These are phyloP conservation scores for Irena cyanogastra DNA, from an alignment of 2,113 vertebrate species.

Conservation along the genomic window DNA sequence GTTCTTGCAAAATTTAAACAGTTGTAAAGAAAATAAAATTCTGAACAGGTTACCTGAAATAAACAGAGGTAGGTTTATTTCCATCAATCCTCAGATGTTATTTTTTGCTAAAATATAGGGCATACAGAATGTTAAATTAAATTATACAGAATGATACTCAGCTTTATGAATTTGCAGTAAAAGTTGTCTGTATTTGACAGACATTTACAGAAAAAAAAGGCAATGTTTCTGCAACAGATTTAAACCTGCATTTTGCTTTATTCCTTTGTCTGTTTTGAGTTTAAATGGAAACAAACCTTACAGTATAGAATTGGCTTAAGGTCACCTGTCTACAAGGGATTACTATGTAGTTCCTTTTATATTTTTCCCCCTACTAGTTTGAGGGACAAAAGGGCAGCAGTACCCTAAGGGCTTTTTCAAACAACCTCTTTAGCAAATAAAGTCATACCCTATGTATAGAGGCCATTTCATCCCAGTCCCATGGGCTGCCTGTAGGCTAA, in stretches of 20 bases:
- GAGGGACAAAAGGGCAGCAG: conserved; percentile 44
- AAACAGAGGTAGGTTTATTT: background rate
- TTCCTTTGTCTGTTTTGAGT: conserved; percentile 40
- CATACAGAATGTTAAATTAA: background rate
- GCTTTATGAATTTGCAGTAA: background rate
- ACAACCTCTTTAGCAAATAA: conserved; percentile 66
- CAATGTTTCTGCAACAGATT: background rate
- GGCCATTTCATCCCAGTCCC: conserved; percentile 39
- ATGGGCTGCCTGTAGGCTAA: conserved; percentile 31
- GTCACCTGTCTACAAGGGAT: conserved; percentile 72
- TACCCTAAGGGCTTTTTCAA: conserved; percentile 42
- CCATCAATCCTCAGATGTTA: background rate
- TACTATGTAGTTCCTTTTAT: conserved; percentile 46
- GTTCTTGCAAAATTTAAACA: background rate
- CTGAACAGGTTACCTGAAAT: background rate
- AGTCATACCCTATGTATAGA: conserved; percentile 33
- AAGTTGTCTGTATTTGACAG: background rate
- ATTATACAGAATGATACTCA: background rate
- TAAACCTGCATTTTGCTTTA: conserved; percentile 27
- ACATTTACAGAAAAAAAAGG: background rate
- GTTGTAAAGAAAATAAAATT: background rate
- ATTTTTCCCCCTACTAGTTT: conserved; percentile 19
- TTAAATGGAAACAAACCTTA: conserved; percentile 63
- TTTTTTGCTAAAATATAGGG: conserved; percentile 9
- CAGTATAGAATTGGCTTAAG: conserved; percentile 62